Conservation (phyloP, 1,140 invertebrate species). For the Drosophila nigromelanica region DNA sequence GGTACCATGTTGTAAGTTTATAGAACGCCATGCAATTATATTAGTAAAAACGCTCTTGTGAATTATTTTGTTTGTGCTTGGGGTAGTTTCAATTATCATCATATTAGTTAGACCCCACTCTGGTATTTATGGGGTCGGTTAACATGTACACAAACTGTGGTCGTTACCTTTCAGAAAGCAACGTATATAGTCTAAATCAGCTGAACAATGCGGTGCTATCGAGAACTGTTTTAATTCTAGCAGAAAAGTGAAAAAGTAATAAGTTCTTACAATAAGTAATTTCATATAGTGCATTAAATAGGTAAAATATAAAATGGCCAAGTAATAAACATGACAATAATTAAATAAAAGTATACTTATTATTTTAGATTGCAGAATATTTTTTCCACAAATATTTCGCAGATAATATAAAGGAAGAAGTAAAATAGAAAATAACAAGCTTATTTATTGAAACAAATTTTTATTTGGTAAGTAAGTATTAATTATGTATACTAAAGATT, state of each 20-base stretch:
- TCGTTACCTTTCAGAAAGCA: constrained; percentile 83
- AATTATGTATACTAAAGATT: too few species aligned
- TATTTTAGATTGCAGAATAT: too few species aligned
- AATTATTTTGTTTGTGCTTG: constrained; percentile 21
- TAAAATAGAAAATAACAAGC: too few species aligned
- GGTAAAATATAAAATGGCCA: neutral
- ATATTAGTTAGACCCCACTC: constrained; percentile 8
- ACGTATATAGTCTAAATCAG: constrained; percentile 83
- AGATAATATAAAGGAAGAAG: too few species aligned
- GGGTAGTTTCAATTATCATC: constrained; percentile 13
- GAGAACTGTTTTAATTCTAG: constrained; percentile 78
- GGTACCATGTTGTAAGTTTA: neutral
- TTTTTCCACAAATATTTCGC: too few species aligned
- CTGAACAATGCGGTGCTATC: constrained; percentile 80
- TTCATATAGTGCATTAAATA: constrained; percentile 10
- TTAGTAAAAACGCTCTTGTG: constrained; percentile 50
- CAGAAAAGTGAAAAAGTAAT: constrained; percentile 38
- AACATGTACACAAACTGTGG: constrained; percentile 37
- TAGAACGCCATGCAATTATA: constrained; percentile 54
- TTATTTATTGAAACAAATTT: too few species aligned
- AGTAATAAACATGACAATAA: too few species aligned
- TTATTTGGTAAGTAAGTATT: too few species aligned
- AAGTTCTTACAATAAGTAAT: constrained; percentile 9
- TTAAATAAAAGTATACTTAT: too few species aligned
- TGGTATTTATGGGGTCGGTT: constrained; percentile 28